These are phyloP conservation scores for Leptothorax acervorum DNA, from an alignment of 2,888 invertebrate genomes.

Conservation along the genomic window DNA sequence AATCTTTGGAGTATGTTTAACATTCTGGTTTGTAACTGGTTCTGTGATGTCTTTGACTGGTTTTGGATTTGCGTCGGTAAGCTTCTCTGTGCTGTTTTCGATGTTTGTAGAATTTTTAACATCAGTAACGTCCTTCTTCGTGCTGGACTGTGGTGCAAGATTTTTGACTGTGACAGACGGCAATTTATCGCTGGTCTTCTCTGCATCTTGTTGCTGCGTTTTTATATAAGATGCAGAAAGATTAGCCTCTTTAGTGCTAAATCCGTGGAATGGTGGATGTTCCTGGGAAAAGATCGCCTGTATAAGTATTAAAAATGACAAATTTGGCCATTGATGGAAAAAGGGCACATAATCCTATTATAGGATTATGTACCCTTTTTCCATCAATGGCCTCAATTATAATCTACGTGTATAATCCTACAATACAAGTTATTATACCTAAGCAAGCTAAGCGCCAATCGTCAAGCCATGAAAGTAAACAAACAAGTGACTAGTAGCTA, in stretches of 20 bases:
- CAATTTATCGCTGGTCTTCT: slow-evolving; percentile 63
- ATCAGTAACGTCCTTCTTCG: slow-evolving; percentile 59
- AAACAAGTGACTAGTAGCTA: not conserved
- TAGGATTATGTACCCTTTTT: too few species aligned
- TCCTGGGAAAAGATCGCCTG: slow-evolving; percentile 77
- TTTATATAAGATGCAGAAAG: slow-evolving; percentile 81
- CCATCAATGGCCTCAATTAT: not conserved
- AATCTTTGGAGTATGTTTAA: slow-evolving; percentile 67
- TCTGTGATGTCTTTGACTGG: slow-evolving; percentile 51
- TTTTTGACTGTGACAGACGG: slow-evolving; percentile 60
- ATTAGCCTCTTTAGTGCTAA: slow-evolving; percentile 83
- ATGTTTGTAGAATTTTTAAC: slow-evolving; percentile 63
- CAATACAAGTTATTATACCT: too few species aligned
- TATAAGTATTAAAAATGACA: slow-evolving; percentile 14
- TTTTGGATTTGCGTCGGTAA: slow-evolving; percentile 54
- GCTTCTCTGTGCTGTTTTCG: slow-evolving; percentile 66
- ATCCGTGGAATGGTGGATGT: slow-evolving; percentile 84
- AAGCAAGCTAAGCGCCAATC: not conserved
- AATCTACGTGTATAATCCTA: not conserved
- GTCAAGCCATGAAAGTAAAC: not conserved
- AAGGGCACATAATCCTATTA: too few species aligned
- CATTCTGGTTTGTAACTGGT: slow-evolving; percentile 54
- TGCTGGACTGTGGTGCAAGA: slow-evolving; percentile 58
- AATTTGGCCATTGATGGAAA: too few species aligned
- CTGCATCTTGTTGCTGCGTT: slow-evolving; percentile 79